Base-by-base conservation (phyloP, 1,140 invertebrate genomes). In the Drosophila parabipectinata region DNA sequence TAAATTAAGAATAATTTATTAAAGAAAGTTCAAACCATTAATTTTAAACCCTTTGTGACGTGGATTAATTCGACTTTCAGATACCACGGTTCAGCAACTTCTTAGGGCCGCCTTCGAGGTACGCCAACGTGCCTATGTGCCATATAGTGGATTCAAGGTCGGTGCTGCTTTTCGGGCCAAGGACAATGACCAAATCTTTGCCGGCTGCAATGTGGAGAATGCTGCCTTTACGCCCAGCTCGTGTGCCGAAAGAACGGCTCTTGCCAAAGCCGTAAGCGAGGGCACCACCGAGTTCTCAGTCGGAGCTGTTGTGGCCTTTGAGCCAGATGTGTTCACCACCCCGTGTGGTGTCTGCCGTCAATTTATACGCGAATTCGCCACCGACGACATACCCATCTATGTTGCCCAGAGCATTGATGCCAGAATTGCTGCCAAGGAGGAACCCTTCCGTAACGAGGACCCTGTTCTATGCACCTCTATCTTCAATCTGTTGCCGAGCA, bases 321-420 rank as follows among this genome's bases (percentile, higher is more conserved):
- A 95, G 41, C 92, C 94, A 24, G 92, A 95, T 18, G 90, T 84
- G 6, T 96, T 97, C 75, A 95, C 96, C 0, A 93, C 95, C 1
- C 98, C 98, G 0, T 99, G 98, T 92, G 98, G 98, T 4, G 94
- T 97, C 3, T 99, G 98, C 92, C 92, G 98, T 44, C 98, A 99
- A 92, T 94, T 95, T 53, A 93, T 98, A 6, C 93, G 93, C 32
- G 96, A 98, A 92, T 97, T 98, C 91, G 94, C 94, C 4, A 90
- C 92, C 53, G 92, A 93, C 26, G 93, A 95, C 68, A 94, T 97
- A 8, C 92, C 93, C 26, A 92, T 98, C 50, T 98, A 95, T 83
- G 88, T 97, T 48, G 92, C 94, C 28, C 95, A 94, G 79, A 95
- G 96, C 0, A 94, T 95, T 3, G 92, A 94, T 87, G 93, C 93